phyloP scores from a whole-genome alignment of 2,888 invertebrate species.

The Brenthis daphne region DNA sequence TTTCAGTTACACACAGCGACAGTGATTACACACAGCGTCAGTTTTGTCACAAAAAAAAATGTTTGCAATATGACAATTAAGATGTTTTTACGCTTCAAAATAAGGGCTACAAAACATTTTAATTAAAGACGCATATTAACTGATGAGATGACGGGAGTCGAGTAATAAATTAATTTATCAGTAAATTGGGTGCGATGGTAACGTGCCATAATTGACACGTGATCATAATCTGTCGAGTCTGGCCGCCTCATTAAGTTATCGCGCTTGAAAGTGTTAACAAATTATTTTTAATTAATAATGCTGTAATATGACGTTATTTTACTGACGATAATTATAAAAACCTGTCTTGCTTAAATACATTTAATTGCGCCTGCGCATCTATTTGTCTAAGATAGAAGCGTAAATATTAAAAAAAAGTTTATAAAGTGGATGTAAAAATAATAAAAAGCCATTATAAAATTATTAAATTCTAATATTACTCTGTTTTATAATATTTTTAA shows the following conservation, averaged over 20 bases:
- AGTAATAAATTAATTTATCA: conserved; percentile 41
- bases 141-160: conserved; percentile 11
- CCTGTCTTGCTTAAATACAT: conserved; percentile 7
- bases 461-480: no score
- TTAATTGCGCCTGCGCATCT: not conserved
- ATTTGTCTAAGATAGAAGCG: not conserved
- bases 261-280: conserved; percentile 30
- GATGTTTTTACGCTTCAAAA: not conserved
- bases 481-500: no score
- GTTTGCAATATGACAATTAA: conserved; percentile 6
- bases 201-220: conserved; percentile 38
- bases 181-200: conserved; percentile 34
- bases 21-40: not conserved
- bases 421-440: no score
- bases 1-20: not conserved
- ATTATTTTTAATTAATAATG: conserved; percentile 32
- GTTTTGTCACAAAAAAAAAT: not conserved
- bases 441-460: no score
- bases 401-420: no score
- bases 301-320: conserved; percentile 3
- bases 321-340: not conserved
- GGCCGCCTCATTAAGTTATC: conserved; percentile 24
- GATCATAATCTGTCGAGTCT: conserved; percentile 26
- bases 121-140: conserved; percentile 12
- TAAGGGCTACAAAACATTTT: conserved; percentile 15